Evolutionary conservation across 2,113 vertebrate species (phyloP).

Genomic region (Parus major): DNA sequence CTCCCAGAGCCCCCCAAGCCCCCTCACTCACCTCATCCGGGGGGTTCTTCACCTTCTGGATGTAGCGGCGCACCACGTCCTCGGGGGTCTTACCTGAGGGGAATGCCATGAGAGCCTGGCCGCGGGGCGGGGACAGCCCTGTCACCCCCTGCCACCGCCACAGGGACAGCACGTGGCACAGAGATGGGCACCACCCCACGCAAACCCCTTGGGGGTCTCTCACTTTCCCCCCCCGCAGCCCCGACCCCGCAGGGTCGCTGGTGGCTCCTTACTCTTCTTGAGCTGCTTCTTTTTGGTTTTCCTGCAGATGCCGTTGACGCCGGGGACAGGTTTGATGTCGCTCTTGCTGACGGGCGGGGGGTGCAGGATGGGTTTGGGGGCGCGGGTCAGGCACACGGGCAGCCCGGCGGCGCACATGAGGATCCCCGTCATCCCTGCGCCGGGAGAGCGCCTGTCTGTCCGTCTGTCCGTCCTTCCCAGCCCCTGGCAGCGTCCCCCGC

Average conservation of each 20-base stretch:
- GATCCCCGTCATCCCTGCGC: conserved; percentile 94
- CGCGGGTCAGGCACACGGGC: conserved; percentile 92
- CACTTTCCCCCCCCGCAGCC: not conserved
- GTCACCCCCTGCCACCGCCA: not conserved
- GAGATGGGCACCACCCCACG: no score
- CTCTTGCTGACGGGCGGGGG: conserved; percentile 94
- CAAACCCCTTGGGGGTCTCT: no score
- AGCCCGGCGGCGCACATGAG: conserved; percentile 93
- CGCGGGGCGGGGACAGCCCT: not conserved
- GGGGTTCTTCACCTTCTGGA: conserved; percentile 90
- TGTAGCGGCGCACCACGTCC: conserved; percentile 92
- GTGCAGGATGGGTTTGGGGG: conserved; percentile 93
- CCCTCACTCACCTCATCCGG: conserved; percentile 87
- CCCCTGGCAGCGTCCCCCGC: fast-evolving
- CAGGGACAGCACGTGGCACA: fast-evolving
- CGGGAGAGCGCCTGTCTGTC: not conserved
- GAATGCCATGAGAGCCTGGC: not conserved
- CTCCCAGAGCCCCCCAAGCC: not conserved
- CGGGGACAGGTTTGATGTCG: conserved; percentile 92
- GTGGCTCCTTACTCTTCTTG: conserved; percentile 82
- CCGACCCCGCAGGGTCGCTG: fast-evolving
- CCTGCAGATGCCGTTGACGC: conserved; percentile 89
- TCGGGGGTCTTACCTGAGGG: conserved; percentile 89
- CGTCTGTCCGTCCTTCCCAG: not conserved
- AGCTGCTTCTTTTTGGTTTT: conserved; percentile 97